Evolutionary conservation across 2,113 vertebrate species (phyloP).

Genomic region (Sula dactylatra): DNA sequence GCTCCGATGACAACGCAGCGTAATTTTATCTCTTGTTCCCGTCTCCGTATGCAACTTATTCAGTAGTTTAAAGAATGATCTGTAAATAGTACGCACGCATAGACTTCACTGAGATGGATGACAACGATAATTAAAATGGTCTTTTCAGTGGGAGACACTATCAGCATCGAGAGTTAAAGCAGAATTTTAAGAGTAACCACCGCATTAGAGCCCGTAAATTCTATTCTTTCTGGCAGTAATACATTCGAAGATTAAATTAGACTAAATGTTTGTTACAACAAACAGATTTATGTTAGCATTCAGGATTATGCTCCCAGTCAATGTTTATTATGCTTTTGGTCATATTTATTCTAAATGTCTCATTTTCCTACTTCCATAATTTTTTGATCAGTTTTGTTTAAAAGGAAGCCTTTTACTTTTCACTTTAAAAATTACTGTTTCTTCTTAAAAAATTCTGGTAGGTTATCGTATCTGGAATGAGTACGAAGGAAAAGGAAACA

Average conservation of each 20-base stretch:
- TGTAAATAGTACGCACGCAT: not conserved
- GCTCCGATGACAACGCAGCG: not conserved
- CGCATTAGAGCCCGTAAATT: constrained; percentile 61
- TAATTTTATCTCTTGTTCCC: not conserved
- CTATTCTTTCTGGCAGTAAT: constrained; percentile 74
- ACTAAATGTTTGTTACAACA: constrained; percentile 74
- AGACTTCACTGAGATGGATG: constrained; percentile 51
- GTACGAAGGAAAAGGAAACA: constrained; percentile 15
- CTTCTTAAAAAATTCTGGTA: constrained; percentile 45
- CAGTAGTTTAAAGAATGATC: constrained; percentile 30
- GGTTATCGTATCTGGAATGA: constrained; percentile 23
- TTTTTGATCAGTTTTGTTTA: constrained; percentile 60
- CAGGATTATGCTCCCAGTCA: constrained; percentile 55
- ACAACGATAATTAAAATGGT: constrained; percentile 59
- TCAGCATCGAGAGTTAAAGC: constrained; percentile 58
- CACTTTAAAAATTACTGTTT: constrained; percentile 46
- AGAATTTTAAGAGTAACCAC: constrained; percentile 59
- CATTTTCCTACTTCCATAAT: constrained; percentile 46
- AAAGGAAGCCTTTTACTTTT: constrained; percentile 45
- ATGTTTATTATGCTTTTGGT: constrained; percentile 63
- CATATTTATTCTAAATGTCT: constrained; percentile 49
- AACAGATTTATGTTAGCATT: constrained; percentile 65
- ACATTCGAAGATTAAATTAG: constrained; percentile 70
- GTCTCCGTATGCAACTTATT: constrained; percentile 16
- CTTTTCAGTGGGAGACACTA: constrained; percentile 35